Conservation (phyloP, 2,888 invertebrate genomes). For the Sylvicola cinctus region DNA sequence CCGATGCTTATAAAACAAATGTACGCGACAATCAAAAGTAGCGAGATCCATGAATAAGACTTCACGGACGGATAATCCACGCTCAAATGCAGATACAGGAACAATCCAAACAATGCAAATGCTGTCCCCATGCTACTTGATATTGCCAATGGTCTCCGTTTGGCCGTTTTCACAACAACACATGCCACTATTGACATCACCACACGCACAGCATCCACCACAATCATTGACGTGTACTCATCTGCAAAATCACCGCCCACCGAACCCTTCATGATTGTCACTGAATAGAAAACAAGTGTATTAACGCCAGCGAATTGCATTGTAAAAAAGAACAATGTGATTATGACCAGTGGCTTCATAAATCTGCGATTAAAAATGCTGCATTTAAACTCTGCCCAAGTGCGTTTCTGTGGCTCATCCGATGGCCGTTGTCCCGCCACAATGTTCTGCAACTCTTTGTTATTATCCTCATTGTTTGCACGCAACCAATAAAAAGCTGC, state of each 20-base stretch:
- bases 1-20: constrained; percentile 38
- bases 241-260: constrained; percentile 29
- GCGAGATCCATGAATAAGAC: constrained; percentile 29
- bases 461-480: constrained; percentile 29
- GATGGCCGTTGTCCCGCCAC: constrained; percentile 19
- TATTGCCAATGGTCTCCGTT: constrained; percentile 33
- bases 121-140: constrained; percentile 36
- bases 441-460: constrained; percentile 29
- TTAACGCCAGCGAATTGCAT: constrained; percentile 43
- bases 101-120: constrained; percentile 30
- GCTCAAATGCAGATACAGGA: constrained; percentile 25
- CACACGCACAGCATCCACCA: constrained; percentile 35
- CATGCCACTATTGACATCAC: constrained; percentile 35
- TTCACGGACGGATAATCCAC: constrained; percentile 20
- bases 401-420: constrained; percentile 9
- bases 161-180: constrained; percentile 30
- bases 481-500: constrained; percentile 33
- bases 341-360: constrained; percentile 34
- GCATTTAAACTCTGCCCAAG: constrained; percentile 14
- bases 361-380: constrained; percentile 29
- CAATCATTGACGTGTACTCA: constrained; percentile 36
- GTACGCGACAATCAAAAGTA: constrained; percentile 32
- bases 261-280: constrained; percentile 34
- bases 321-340: constrained; percentile 36
- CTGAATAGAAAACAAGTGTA: constrained; percentile 41